Percentiles rank a stretch among this genome's conserved stretches.
phyloP scores from a whole-genome alignment of 2,888 invertebrate genomes.

The Drosophila melanosoma region DNA sequence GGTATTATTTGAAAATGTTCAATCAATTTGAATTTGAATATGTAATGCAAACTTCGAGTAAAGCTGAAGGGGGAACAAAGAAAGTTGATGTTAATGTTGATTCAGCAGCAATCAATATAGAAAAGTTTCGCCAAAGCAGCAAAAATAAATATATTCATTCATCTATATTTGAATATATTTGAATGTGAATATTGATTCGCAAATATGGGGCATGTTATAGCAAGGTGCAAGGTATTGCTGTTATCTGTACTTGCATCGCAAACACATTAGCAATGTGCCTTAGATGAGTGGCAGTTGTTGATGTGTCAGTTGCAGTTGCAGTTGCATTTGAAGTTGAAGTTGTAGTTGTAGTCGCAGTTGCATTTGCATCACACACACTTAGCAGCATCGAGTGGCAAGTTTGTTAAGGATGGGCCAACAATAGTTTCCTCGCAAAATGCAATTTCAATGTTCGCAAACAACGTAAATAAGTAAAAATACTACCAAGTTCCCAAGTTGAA shows the following conservation, averaged over 20 bases:
- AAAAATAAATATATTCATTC: constrained; percentile 6
- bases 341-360: neutral
- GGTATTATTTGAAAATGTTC: neutral
- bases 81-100: neutral
- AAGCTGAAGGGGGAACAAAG: neutral
- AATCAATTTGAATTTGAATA: constrained; percentile 7
- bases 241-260: constrained; percentile 44
- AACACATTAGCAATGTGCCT: constrained; percentile 60
- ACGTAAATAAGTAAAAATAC: constrained; percentile 63
- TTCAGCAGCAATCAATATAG: neutral
- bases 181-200: constrained; percentile 1
- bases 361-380: constrained; percentile 47
- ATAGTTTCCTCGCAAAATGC: constrained; percentile 52
- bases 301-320: constrained; percentile 19
- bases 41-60: neutral
- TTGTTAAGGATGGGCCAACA: neutral
- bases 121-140: neutral
- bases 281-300: constrained; percentile 53
- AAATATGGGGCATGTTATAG: neutral
- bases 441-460: constrained; percentile 65
- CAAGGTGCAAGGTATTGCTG: constrained; percentile 28
- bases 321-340: constrained; percentile 24
- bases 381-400: neutral
- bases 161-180: constrained; percentile 2
- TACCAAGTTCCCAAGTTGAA: constrained; percentile 1